phyloP scores from a whole-genome alignment of 2,113 vertebrate species.

The Pao palembangensis region DNA sequence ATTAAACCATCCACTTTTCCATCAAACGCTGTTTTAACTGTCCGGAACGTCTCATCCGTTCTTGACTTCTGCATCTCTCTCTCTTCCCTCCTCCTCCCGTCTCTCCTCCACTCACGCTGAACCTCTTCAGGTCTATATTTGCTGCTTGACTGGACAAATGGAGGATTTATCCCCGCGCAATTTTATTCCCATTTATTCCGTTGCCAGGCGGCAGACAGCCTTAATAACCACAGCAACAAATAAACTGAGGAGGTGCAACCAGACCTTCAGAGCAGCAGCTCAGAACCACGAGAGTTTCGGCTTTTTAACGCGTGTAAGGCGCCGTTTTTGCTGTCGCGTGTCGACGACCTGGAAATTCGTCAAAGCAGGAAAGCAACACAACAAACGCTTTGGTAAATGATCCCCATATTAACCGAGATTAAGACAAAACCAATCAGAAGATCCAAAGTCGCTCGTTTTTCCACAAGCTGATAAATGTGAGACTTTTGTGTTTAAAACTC shows the following conservation, averaged over 20 bases:
- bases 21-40: not conserved
- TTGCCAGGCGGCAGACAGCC: conserved; percentile 78
- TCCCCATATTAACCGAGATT: no score
- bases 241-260: conserved; percentile 84
- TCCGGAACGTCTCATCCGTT: not conserved
- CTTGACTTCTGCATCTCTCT: not conserved
- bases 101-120: not conserved
- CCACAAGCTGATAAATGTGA: no score
- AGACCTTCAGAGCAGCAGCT: conserved; percentile 64
- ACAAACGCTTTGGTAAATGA: no score
- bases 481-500: no score
- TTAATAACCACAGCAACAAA: conserved; percentile 93
- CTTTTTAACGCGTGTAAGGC: no score
- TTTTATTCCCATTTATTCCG: conserved; percentile 83
- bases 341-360: no score
- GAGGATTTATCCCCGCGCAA: conserved; percentile 36
- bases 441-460: no score
- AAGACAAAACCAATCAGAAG: no score
- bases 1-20: not conserved
- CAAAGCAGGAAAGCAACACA: no score
- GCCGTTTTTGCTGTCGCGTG: no score
- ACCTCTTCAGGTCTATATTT: conserved; percentile 45
- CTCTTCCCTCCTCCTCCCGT: not conserved
- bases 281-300: not conserved
- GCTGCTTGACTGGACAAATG: conserved; percentile 42